A percentile compares a stretch with the other conserved stretches of the same genome.
Conservation (phyloP, 2,113 vertebrate genomes). For the Ptilonorhynchus violaceus region DNA sequence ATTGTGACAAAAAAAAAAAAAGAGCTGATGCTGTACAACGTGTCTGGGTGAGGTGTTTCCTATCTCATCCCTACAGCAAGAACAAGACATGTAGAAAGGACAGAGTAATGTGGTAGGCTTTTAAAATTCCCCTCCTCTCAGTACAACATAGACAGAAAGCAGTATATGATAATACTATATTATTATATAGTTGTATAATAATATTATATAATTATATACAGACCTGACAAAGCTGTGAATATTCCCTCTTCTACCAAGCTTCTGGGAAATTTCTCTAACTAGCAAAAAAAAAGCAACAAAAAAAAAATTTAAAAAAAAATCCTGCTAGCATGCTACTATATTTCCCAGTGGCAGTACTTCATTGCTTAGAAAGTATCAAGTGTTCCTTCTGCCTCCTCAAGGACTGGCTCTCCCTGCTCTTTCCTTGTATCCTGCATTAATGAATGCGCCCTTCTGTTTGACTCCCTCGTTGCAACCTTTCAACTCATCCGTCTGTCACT, state of each 20-base stretch:
- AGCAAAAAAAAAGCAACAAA: not conserved
- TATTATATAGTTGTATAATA: not conserved
- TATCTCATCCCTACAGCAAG: not conserved
- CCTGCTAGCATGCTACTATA: not conserved
- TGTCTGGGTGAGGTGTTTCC: not conserved
- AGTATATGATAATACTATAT: not conserved
- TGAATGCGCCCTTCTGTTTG: slow-evolving; percentile 24
- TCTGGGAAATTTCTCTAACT: not conserved
- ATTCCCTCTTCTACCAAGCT: not conserved
- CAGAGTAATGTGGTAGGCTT: not conserved
- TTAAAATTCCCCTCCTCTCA: not conserved
- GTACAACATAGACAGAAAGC: not conserved
- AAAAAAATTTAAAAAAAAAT: not conserved
- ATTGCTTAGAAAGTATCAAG: not conserved
- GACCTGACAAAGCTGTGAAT: not conserved
- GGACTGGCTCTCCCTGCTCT: not conserved
- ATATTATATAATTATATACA: not conserved
- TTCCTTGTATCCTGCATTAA: slow-evolving; percentile 1
- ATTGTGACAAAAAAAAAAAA: not conserved
- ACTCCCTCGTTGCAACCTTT: not conserved
- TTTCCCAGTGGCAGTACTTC: not conserved
- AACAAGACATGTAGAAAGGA: not conserved
- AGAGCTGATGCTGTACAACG: fast-evolving
- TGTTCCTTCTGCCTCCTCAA: not conserved
- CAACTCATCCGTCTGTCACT: slow-evolving; percentile 44